phyloP scores from a whole-genome alignment of 2,797 vertebrate species.

The Toxotes lorentzi region DNA sequence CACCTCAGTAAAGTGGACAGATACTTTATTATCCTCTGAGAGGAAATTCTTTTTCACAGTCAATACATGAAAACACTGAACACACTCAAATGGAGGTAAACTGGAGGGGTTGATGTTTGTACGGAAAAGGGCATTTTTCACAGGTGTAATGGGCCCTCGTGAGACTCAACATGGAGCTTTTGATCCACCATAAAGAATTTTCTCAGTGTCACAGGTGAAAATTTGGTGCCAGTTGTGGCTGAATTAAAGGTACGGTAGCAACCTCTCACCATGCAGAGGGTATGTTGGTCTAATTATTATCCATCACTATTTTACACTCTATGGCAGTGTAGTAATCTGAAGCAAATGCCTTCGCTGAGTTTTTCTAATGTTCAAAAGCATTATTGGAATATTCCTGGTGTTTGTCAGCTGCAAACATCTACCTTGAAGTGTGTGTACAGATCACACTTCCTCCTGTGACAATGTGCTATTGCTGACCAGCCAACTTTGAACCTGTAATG shows the following conservation, averaged over 20 bases:
- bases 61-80: constrained; percentile 61
- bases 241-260: background rate
- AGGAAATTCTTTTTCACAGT: constrained; percentile 73
- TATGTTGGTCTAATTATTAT: background rate
- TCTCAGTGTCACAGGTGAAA: constrained; percentile 15
- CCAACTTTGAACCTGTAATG: background rate
- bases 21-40: constrained; percentile 76
- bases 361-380: constrained; percentile 10
- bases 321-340: background rate
- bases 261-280: background rate
- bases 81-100: constrained; percentile 33
- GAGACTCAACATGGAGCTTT: constrained; percentile 8
- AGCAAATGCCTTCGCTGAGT: background rate
- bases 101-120: constrained; percentile 32
- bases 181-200: constrained; percentile 18
- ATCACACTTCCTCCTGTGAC: background rate
- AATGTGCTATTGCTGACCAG: background rate
- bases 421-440: constrained; percentile 5
- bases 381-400: background rate
- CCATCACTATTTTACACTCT: background rate
- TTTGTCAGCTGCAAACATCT: background rate
- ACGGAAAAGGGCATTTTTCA: constrained; percentile 13
- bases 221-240: constrained; percentile 4
- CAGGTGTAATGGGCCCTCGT: constrained; percentile 31
- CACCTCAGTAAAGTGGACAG: constrained; percentile 71